Evolutionary conservation across 2,797 vertebrate genomes (phyloP).

Genomic region (Xenentodon cancila): DNA sequence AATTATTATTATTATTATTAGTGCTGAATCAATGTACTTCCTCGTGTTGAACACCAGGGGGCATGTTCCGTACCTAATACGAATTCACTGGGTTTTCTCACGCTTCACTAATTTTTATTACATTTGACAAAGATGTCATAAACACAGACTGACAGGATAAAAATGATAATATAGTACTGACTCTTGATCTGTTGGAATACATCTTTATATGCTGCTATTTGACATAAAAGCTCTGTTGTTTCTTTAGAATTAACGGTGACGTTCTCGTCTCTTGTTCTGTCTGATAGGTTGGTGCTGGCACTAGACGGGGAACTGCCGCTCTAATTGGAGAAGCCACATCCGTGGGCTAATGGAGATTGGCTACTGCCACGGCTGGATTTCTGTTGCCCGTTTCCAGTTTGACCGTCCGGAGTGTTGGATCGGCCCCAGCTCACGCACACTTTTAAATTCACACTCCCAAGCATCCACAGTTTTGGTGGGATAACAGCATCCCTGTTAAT

Average conservation of each 20-base stretch:
- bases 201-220: not conserved
- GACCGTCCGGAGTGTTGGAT: slow-evolving; percentile 34
- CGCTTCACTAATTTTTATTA: too few relatives aligned
- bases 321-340: slow-evolving; percentile 54
- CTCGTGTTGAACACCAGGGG: too few relatives aligned
- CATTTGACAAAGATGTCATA: too few relatives aligned
- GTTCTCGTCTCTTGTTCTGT: slow-evolving; percentile 2
- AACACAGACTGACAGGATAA: too few relatives aligned
- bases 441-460: slow-evolving; percentile 2
- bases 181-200: not conserved
- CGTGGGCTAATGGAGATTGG: slow-evolving; percentile 70
- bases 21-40: too few relatives aligned
- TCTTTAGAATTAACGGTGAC: slow-evolving; percentile 4
- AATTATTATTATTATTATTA: too few relatives aligned
- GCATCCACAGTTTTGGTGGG: slow-evolving; percentile 26
- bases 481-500: slow-evolving; percentile 23
- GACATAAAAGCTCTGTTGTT: not conserved
- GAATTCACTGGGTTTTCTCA: too few relatives aligned
- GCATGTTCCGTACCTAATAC: too few relatives aligned
- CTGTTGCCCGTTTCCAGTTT: slow-evolving; percentile 63
- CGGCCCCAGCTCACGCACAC: slow-evolving; percentile 21
- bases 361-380: slow-evolving; percentile 48
- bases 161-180: too few relatives aligned
- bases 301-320: slow-evolving; percentile 24
- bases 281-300: slow-evolving; percentile 54